Base-by-base conservation (phyloP, 2,797 vertebrate species). In the Dromococcyx pavoninus region DNA sequence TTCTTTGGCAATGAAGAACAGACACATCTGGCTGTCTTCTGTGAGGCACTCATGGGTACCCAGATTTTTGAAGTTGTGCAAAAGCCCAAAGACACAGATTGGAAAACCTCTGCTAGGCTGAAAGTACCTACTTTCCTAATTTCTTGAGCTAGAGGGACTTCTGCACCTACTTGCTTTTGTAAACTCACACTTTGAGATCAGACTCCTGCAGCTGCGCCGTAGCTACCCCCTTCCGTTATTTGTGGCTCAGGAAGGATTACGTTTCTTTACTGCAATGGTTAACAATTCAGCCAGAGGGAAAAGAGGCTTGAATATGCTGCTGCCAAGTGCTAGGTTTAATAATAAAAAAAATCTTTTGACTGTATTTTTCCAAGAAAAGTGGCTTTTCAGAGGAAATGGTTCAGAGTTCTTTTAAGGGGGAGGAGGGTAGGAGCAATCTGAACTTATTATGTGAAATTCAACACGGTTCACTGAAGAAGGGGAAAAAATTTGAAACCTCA, bases 41-140 rank as follows among this genome's bases (percentile, higher is more conserved):
- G 4, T 0, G 0, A 62, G 78, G 44, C 13, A 18, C 39, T 72
- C 1, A 0, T 15, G 51, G 32, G 28, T 35, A 43, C 37, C 22
- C 50, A 14, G 65, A 15, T 27, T 53, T 91, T 46, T 66, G 4
- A 67, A 71, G n/a, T 32, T 37, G 22, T 27, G 13, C 48, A 81
- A 6, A 0, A 94, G 6, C 14, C 51, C 27, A 30, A 18, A 89
- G 25, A 13, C 2, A 27, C 8, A 76, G 37, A 27, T 25, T 64
- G 67, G 60, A 79, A 85, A 80, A 89, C 43, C n/a, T 23, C 25
- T 85, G 44, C 24, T 14, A 53, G 57, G 41, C 2, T 89, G 35
- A 41, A 81, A 78, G 39, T 56, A 51, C 64, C 66, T 44, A 5
- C 7, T 73, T 84, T 87, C 58, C 27, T 43, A 66, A 85, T 88